Conservation (phyloP, 2,888 invertebrate genomes). For the Monoplex corrugatus region DNA sequence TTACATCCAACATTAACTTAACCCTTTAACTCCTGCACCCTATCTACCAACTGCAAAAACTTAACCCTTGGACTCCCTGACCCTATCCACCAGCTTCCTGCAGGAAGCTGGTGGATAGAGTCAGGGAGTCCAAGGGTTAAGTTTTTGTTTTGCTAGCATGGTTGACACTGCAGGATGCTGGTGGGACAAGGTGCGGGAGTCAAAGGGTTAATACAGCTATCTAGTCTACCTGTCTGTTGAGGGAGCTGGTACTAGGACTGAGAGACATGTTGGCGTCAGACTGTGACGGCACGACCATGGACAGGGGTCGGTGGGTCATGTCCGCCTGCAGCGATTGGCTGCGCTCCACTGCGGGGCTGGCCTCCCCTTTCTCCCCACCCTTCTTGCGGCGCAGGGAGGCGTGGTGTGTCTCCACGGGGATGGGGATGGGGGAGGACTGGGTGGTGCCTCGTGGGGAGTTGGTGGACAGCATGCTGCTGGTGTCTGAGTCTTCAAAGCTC, state of each 20-base stretch:
- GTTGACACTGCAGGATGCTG: too few relatives aligned
- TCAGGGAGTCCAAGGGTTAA: too few relatives aligned
- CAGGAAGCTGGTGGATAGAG: too few relatives aligned
- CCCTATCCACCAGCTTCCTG: too few relatives aligned
- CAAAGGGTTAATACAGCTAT: too few relatives aligned
- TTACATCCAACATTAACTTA: too few relatives aligned
- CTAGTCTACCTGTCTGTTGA: constrained; percentile 52
- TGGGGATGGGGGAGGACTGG: constrained; percentile 57
- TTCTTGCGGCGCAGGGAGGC: constrained; percentile 83
- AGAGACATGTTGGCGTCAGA: constrained; percentile 78
- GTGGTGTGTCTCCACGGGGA: constrained; percentile 81
- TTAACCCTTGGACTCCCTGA: too few relatives aligned
- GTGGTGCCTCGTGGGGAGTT: constrained; percentile 67
- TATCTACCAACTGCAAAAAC: too few relatives aligned
- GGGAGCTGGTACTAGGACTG: constrained; percentile 65
- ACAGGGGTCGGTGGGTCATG: constrained; percentile 80
- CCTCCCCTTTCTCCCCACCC: constrained; percentile 69
- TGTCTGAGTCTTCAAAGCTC: constrained; percentile 78
- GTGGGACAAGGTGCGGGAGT: too few relatives aligned
- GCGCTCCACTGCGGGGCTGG: constrained; percentile 83
- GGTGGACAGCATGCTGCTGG: constrained; percentile 74
- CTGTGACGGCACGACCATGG: constrained; percentile 80
- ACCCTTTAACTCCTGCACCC: too few relatives aligned
- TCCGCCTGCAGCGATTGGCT: constrained; percentile 80
- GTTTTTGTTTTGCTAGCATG: too few relatives aligned